phyloP scores from a whole-genome alignment of 2,888 invertebrate species.

The Drosophila parthenogenetica region DNA sequence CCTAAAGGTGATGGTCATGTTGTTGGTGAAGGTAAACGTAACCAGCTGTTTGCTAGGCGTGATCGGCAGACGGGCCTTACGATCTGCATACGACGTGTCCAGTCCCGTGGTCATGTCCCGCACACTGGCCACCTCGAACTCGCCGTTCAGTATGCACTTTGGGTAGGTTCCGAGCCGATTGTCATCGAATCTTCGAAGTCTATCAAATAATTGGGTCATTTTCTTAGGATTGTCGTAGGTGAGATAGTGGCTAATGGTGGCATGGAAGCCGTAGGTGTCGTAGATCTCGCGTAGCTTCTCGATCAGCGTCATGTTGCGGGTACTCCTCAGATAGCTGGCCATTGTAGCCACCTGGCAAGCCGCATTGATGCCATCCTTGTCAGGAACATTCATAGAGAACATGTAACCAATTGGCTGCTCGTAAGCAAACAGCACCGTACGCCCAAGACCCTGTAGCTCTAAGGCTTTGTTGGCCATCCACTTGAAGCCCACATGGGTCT shows the following conservation, averaged over 20 bases:
- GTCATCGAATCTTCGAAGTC: conserved; percentile 89
- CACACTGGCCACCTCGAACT: conserved; percentile 88
- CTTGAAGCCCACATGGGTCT: conserved; percentile 99
- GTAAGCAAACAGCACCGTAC: conserved; percentile 95
- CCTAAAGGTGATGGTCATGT: conserved; percentile 93
- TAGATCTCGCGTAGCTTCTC: conserved; percentile 92
- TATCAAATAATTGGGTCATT: conserved; percentile 91
- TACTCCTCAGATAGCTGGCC: conserved; percentile 88
- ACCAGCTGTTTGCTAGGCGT: conserved; percentile 93
- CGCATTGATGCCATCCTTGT: conserved; percentile 98
- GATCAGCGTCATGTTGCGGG: conserved; percentile 87
- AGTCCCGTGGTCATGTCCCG: conserved; percentile 94
- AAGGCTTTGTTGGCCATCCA: conserved; percentile 97
- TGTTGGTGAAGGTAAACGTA: conserved; percentile 95
- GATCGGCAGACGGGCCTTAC: conserved; percentile 89
- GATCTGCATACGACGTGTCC: conserved; percentile 90
- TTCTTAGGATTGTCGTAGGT: conserved; percentile 90
- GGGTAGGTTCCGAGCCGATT: conserved; percentile 89
- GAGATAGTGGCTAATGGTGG: conserved; percentile 91
- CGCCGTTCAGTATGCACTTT: conserved; percentile 87
- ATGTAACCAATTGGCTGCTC: conserved; percentile 99
- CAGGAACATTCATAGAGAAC: conserved; percentile 93
- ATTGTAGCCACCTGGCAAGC: conserved; percentile 92
- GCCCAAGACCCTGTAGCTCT: conserved; percentile 90
- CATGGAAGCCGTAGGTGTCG: conserved; percentile 94